Evolutionary conservation across 2,113 vertebrate genomes (phyloP).

Genomic region (Genyomyrus donnyi): DNA sequence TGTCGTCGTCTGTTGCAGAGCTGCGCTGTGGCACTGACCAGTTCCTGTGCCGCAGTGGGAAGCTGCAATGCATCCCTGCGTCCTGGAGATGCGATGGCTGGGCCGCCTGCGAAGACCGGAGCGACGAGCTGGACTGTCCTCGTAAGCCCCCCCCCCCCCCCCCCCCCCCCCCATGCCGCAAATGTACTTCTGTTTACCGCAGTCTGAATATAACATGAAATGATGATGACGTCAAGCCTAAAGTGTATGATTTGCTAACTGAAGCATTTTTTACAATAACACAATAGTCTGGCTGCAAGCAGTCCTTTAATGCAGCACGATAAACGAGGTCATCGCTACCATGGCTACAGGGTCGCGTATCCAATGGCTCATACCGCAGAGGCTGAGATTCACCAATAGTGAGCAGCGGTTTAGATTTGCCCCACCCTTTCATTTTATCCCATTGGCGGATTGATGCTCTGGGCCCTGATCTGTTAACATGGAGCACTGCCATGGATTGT

Average conservation of each 20-base stretch:
- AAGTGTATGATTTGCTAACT: not conserved
- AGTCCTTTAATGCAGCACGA: not conserved
- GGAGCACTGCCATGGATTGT: not conserved
- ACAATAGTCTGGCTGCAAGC: not conserved
- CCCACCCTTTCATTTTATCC: not conserved
- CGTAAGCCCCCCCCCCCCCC: slow-evolving; percentile 52
- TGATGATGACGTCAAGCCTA: not conserved
- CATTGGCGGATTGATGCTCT: not conserved
- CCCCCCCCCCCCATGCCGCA: not conserved
- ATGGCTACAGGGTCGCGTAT: not conserved
- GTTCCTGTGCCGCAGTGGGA: slow-evolving; percentile 90
- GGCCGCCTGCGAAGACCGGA: slow-evolving; percentile 89
- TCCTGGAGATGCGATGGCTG: slow-evolving; percentile 91
- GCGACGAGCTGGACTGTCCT: slow-evolving; percentile 89
- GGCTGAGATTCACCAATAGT: not conserved
- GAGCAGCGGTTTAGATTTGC: not conserved
- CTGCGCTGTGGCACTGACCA: slow-evolving; percentile 81
- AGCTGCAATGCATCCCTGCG: slow-evolving; percentile 91
- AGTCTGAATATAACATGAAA: not conserved
- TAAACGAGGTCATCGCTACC: not conserved
- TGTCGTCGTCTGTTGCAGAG: slow-evolving; percentile 58
- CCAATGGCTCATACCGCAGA: not conserved
- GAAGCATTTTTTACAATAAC: not conserved
- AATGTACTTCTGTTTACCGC: not conserved
- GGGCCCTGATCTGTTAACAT: not conserved